Base-by-base conservation (phyloP, 2,888 invertebrate genomes). In the Drosophila nigritarsus region DNA sequence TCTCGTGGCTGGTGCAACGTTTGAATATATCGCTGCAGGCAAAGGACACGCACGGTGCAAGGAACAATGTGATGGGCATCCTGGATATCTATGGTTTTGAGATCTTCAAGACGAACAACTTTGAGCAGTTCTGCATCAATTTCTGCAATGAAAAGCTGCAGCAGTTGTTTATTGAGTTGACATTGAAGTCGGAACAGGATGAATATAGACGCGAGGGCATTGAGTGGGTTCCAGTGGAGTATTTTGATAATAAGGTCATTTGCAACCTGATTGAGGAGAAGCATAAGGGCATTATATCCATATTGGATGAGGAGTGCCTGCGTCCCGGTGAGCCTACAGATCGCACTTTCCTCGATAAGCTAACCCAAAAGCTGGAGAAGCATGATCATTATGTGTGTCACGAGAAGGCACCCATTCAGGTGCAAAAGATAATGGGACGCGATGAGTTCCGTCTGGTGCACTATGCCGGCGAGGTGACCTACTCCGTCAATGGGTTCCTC, bases 71-170 rank as follows among this genome's bases (percentile, higher is more conserved):
- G 0, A 97, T 98, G 93, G 98, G 98, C 2, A 97, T 98, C 81
- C 93, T 98, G 79, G 98, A 98, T 92, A 98, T 98, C 86, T 98
- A 98, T 89, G 98, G 98, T 56, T 98, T 98, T 92, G 98, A 98
- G 93, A 97, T 98, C 79, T 98, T 98, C 94, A 95, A 97, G 61
- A 96, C 95, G 82, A 98, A 98, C 91, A 97, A 97, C 96, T 92
- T 91, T 72, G 92, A 93, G 92, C 98, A 98, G 93, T 97, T 98
- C 92, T 98, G 98, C 94, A 98, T 98, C 75, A 98, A 98, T 94
- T 98, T 97, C 94, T 98, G 98, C 93, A 98, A 98, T 92, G 98
- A 98, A 94, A 98, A 98, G 93, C 94, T 98, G 72, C 98, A 98
- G 92, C 98, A 98, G 93, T 94, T 98, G 72, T 98, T 98, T 93